Base-by-base conservation (phyloP, 2,113 vertebrate genomes). In the Colossoma macropomum region DNA sequence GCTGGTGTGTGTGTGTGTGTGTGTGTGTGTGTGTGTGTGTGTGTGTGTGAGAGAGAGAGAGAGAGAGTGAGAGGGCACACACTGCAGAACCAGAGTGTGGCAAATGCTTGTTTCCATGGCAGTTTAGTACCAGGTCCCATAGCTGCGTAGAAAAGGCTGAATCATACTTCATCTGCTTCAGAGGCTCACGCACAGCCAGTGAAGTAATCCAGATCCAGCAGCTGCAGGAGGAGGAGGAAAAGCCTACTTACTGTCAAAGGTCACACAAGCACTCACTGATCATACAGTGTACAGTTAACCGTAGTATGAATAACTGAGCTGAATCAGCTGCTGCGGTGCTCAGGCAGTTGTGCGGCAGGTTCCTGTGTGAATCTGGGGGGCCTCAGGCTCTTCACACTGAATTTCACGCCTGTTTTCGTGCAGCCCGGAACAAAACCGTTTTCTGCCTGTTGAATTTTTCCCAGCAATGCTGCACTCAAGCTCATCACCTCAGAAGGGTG, bases 401-500 rank as follows among this genome's bases (percentile, higher is more conserved):
- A 56, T 56, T 56, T 56, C 19, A 56, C 21, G 21, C 54, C 54
- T 56, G 1, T 56, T 56, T 19, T 15, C 13, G 21, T 23, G 54
- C 21, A 8, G 54, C 54, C 76, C 32, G 45, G 69, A 89, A 84
- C 88, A 88, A 86, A 90, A 70, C 75, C 65, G 41, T 82, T 82
- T 89, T 90, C 80, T 85, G 84, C 82, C 38, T 68, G 48, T 84
- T 7, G 74, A 60, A 6, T 77, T 66, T 86, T 84, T 85, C 85
- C 83, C 79, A 86, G 59, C 71, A 86, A 30, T 76, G n/a, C 62
- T 2, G 10, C 88, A 84, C 80, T 69, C 45, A 69, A 86, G 34
- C 72, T 77, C 75, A 45, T 38, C 1, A 0, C 41, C 11, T 78
- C 10, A 68, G 27, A 65, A 78, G n/a, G 66, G 50, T 12, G 16